Percentiles rank a stretch among this genome's conserved stretches.
phyloP scores from a whole-genome alignment of 2,113 vertebrate species.

The Syngnathoides biaculeatus region DNA sequence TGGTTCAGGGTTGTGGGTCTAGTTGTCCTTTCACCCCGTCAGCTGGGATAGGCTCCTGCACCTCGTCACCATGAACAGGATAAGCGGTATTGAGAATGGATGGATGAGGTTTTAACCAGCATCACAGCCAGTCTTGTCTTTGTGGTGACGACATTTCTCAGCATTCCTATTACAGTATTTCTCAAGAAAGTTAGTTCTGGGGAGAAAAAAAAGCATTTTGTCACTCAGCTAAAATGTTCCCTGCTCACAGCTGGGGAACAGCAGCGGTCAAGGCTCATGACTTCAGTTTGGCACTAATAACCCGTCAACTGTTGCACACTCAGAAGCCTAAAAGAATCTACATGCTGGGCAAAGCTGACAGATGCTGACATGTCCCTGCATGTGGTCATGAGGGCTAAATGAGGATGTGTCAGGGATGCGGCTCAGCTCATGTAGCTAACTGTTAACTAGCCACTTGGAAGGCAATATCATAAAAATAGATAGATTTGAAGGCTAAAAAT shows the following conservation, averaged over 20 bases:
- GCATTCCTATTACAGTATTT: neutral
- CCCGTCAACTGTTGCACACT: constrained; percentile 66
- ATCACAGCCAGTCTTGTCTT: neutral
- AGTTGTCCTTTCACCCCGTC: no score
- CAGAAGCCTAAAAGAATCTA: constrained; percentile 61
- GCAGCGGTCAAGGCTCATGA: constrained; percentile 61
- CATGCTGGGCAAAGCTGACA: constrained; percentile 66
- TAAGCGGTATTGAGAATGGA: no score
- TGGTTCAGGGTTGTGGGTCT: no score
- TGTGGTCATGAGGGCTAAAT: constrained; percentile 62
- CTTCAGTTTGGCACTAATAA: constrained; percentile 64
- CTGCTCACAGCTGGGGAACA: constrained; percentile 60
- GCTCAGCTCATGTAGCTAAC: constrained; percentile 45
- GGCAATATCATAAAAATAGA: constrained; percentile 26
- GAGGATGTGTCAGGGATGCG: constrained; percentile 67
- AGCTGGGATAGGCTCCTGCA: no score
- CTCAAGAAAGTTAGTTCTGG: neutral
- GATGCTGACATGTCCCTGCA: constrained; percentile 63
- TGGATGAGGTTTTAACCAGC: neutral
- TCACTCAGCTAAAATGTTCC: constrained; percentile 38
- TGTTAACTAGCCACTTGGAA: constrained; percentile 51
- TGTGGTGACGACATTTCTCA: neutral
- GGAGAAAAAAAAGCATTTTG: constrained; percentile 24
- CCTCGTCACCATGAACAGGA: no score
- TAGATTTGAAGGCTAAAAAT: neutral